phyloP scores from a whole-genome alignment of 2,797 vertebrate genomes.

The Crocidura indochinensis region DNA sequence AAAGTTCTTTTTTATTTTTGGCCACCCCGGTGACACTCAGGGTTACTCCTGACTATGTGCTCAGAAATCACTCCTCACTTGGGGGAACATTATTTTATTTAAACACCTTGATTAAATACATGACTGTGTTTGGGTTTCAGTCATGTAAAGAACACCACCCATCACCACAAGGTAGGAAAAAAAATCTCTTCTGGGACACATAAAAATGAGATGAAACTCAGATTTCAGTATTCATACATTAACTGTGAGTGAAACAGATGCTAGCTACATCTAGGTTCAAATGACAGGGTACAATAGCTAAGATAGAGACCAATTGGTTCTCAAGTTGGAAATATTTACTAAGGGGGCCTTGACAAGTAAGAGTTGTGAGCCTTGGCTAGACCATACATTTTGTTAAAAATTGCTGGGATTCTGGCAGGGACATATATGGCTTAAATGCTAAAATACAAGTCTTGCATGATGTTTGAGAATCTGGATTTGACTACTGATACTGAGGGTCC shows the following conservation, averaged over 20 bases:
- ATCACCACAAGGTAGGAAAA: slow-evolving; percentile 18
- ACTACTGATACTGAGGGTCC: no score
- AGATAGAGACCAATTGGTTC: background rate
- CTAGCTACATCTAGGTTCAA: background rate
- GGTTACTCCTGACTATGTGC: no score
- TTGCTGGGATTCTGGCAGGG: background rate
- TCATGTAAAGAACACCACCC: no score
- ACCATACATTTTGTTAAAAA: slow-evolving; percentile 28
- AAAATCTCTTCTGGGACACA: background rate
- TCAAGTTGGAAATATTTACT: background rate
- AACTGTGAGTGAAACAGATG: background rate
- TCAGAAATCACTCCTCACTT: no score
- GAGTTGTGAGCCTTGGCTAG: background rate
- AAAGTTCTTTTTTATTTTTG: background rate
- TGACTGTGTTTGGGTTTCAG: no score
- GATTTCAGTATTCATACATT: background rate
- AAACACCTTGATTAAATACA: no score
- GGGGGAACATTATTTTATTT: no score
- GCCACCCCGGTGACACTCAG: no score
- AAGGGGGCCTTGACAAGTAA: background rate
- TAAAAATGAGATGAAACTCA: background rate
- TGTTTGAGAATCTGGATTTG: no score
- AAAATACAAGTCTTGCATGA: no score
- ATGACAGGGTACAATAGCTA: background rate
- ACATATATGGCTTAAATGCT: no score